These are phyloP conservation scores for Bellardia bayeri DNA, from an alignment of 2,888 invertebrate genomes.

Conservation along the genomic window DNA sequence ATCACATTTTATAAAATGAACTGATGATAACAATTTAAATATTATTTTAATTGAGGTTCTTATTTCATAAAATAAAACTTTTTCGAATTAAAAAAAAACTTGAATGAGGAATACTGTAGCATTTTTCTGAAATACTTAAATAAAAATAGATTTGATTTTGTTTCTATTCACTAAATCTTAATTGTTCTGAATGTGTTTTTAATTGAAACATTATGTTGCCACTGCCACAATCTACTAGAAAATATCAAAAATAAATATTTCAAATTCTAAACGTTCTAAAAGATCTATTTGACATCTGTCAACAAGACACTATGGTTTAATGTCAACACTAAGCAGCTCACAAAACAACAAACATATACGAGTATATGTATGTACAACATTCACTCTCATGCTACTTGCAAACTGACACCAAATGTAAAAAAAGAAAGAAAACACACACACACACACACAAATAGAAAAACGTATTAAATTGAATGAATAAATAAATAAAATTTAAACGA, in stretches of 20 bases:
- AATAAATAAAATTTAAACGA: constrained; percentile 37
- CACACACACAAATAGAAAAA: background rate
- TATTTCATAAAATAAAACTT: too few relatives aligned
- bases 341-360: background rate
- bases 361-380: background rate
- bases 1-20: too few relatives aligned
- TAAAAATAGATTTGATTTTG: background rate
- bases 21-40: too few relatives aligned
- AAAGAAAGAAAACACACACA: constrained; percentile 6
- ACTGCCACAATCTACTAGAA: constrained; percentile 62
- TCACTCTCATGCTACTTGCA: constrained; percentile 50
- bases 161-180: constrained; percentile 40
- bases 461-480: constrained; percentile 53
- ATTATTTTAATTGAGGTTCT: too few relatives aligned
- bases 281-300: constrained; percentile 72
- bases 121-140: too few relatives aligned
- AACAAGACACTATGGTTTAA: constrained; percentile 69
- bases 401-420: constrained; percentile 66
- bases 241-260: constrained; percentile 59
- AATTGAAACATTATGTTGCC: constrained; percentile 72
- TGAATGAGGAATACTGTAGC: too few relatives aligned
- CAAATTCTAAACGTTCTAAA: constrained; percentile 37
- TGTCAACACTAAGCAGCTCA: constrained; percentile 46
- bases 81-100: too few relatives aligned
- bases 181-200: constrained; percentile 71